phyloP scores from a whole-genome alignment of 1,140 invertebrate genomes.

The Ceratoteleas bidentatus region DNA sequence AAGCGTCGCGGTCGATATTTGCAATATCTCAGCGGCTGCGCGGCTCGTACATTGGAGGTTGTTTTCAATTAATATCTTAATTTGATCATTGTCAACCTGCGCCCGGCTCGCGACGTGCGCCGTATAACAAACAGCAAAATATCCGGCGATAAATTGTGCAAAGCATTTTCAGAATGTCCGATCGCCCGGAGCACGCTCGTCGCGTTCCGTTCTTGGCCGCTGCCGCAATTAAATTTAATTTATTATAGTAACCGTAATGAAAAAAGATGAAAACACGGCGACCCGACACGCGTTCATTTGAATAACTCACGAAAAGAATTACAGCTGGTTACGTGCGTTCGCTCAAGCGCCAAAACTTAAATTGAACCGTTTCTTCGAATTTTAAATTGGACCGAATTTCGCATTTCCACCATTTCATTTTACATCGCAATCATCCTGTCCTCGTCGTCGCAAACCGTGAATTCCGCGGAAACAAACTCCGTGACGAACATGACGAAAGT shows the following conservation, averaged over 20 bases:
- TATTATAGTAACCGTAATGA: slow-evolving; percentile 22
- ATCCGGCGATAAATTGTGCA: slow-evolving; percentile 45
- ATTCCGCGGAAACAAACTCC: too few species aligned
- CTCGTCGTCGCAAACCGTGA: too few species aligned
- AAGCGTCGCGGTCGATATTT: slow-evolving; percentile 19
- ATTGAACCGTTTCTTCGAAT: not conserved
- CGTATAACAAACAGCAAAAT: slow-evolving; percentile 38
- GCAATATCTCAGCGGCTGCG: slow-evolving; percentile 5
- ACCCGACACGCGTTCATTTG: slow-evolving; percentile 18
- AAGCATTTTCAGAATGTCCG: slow-evolving; percentile 40
- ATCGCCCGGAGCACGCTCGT: not conserved
- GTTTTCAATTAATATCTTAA: slow-evolving; percentile 52
- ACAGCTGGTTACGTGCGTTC: slow-evolving; percentile 2
- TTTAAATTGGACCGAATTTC: not conserved
- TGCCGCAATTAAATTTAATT: slow-evolving; percentile 34
- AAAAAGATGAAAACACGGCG: not conserved
- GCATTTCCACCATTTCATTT: too few species aligned
- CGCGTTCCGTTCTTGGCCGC: slow-evolving; percentile 16
- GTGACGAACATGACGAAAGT: too few species aligned
- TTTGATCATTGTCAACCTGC: slow-evolving; percentile 46
- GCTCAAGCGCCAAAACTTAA: slow-evolving; percentile 3
- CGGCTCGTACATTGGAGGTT: slow-evolving; percentile 32
- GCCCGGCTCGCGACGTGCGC: slow-evolving; percentile 19
- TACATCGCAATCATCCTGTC: too few species aligned
- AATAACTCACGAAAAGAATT: slow-evolving; percentile 23